These are phyloP conservation scores for Cyanoderma ruficeps DNA, from an alignment of 2,113 vertebrate species.

Conservation along the genomic window DNA sequence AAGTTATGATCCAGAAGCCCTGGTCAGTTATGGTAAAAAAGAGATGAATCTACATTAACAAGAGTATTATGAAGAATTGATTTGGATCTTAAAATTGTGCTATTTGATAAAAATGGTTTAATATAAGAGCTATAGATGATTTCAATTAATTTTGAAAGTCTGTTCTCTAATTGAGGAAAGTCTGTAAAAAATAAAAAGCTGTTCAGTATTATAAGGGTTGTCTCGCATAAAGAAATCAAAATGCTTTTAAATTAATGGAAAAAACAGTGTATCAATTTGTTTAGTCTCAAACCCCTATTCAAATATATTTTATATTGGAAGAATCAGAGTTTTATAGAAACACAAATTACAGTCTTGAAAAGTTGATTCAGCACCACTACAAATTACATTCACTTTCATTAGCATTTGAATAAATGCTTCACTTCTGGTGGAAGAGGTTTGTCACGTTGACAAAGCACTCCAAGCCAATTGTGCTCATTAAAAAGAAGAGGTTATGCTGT, in stretches of 20 bases:
- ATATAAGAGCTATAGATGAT: background rate
- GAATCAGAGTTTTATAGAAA: background rate
- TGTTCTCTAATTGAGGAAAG: background rate
- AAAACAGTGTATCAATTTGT: conserved; percentile 11
- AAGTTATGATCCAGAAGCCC: background rate
- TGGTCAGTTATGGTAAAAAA: background rate
- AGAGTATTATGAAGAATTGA: background rate
- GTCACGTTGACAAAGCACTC: background rate
- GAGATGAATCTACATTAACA: background rate
- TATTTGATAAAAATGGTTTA: background rate
- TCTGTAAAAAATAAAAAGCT: background rate
- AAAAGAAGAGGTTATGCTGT: background rate
- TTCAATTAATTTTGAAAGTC: background rate
- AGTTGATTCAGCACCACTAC: conserved; percentile 16
- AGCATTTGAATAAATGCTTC: conserved; percentile 24
- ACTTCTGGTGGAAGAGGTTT: background rate
- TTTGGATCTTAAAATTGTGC: background rate
- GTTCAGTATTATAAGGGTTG: background rate
- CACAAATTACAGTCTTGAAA: conserved; percentile 13
- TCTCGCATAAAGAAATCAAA: background rate
- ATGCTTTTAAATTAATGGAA: background rate
- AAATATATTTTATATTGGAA: background rate
- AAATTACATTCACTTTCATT: conserved; percentile 21
- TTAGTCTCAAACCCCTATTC: background rate
- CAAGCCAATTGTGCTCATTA: background rate